Evolutionary conservation across 1,140 invertebrate species (phyloP).

Genomic region (Danaus melanippus): DNA sequence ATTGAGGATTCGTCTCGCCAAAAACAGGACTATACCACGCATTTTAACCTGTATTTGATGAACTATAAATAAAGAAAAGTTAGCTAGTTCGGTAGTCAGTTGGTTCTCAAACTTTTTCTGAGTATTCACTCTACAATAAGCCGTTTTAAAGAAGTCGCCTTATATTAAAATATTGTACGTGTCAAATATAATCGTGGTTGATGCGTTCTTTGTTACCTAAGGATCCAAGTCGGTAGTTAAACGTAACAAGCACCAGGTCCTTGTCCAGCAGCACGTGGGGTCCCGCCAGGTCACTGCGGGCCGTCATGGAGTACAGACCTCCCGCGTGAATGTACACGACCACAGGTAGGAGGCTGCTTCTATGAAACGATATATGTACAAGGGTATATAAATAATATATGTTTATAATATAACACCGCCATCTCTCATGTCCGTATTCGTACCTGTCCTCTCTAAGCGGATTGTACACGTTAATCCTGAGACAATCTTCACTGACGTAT

Average conservation of each 20-base stretch:
- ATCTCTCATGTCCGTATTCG: slow-evolving; percentile 3
- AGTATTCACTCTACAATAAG: no score
- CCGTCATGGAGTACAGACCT: slow-evolving; percentile 47
- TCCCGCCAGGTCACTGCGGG: slow-evolving; percentile 71
- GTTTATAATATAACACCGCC: neutral
- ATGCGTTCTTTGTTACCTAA: slow-evolving; percentile 13
- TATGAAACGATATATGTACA: slow-evolving; percentile 5
- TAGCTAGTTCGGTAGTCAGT: no score
- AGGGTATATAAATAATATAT: neutral
- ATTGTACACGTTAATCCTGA: slow-evolving; percentile 76
- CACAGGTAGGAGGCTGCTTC: slow-evolving; percentile 54
- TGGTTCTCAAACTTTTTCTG: no score
- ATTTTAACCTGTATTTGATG: no score
- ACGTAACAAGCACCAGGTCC: slow-evolving; percentile 79
- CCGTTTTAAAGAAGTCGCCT: no score
- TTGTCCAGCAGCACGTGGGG: slow-evolving; percentile 77
- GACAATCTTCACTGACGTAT: slow-evolving; percentile 76
- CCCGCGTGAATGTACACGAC: slow-evolving; percentile 73
- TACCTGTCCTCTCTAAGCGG: slow-evolving; percentile 23
- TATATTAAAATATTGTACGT: no score
- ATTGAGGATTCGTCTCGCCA: no score
- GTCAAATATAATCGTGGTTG: no score
- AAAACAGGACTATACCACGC: no score
- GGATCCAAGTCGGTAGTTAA: slow-evolving; percentile 80
- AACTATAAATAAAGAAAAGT: no score